Percentiles rank a stretch among this genome's conserved stretches.
Conservation (phyloP, 2,888 invertebrate genomes). For the Brenthis daphne region DNA sequence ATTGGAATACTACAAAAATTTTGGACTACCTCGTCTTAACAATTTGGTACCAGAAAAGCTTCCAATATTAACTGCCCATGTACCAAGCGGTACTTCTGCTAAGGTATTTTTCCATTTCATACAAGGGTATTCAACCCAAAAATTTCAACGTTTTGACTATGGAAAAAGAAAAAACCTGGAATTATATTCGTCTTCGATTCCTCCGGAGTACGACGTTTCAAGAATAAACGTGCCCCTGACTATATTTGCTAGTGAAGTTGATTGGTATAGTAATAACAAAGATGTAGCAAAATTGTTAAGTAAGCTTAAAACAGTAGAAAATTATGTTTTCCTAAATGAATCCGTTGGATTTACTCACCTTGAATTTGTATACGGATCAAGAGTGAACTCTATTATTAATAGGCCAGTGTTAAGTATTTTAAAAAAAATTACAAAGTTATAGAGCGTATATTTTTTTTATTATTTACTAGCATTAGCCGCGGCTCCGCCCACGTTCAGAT, state of each 20-base stretch:
- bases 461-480: too few relatives aligned
- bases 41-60: slow-evolving; percentile 57
- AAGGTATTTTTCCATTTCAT: slow-evolving; percentile 66
- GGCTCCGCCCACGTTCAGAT: too few relatives aligned
- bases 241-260: slow-evolving; percentile 61
- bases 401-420: slow-evolving; percentile 55
- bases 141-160: slow-evolving; percentile 65
- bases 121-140: slow-evolving; percentile 59
- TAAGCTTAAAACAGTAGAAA: slow-evolving; percentile 55
- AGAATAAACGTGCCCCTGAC: slow-evolving; percentile 57
- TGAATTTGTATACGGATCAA: slow-evolving; percentile 66
- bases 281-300: slow-evolving; percentile 54
- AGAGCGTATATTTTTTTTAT: neutral
- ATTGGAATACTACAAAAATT: slow-evolving; percentile 58
- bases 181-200: slow-evolving; percentile 51
- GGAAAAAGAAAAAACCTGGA: slow-evolving; percentile 51
- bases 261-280: slow-evolving; percentile 62
- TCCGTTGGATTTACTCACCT: slow-evolving; percentile 66
- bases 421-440: slow-evolving; percentile 28
- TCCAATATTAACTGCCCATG: slow-evolving; percentile 64
- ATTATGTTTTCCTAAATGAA: slow-evolving; percentile 53
- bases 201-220: slow-evolving; percentile 62
- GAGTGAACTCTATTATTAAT: slow-evolving; percentile 60
- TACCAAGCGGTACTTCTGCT: slow-evolving; percentile 63
- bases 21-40: slow-evolving; percentile 56